Evolutionary conservation across 2,888 invertebrate genomes (phyloP), one percentile per base, ranked within the genome.

Genomic region (Amphimallon solstitiale): DNA sequence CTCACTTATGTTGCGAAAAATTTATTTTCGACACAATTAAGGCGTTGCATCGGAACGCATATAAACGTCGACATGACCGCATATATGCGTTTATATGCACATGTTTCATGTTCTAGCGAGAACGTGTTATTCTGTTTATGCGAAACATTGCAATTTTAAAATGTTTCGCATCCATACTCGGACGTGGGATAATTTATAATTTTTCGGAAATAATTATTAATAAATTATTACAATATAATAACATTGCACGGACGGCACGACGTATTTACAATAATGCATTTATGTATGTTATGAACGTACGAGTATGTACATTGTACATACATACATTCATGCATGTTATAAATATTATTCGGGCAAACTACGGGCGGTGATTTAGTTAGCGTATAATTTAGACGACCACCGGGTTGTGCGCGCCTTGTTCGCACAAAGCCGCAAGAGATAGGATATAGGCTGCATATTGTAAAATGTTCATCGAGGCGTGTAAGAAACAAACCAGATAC

Each of bases 401-500:
- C 29, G 29, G 29, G 29, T 5, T 52, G 45, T 54, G n/a, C n/a
- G n/a, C n/a, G n/a, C n/a, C 38, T 62, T 21, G 49, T 34, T 45
- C 37, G 14, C 21, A 12, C 43, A 19, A 23, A 37, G 5, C 38
- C 37, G 19, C 45, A 15, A 40, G 14, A 12, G 23, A 23, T n/a
- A n/a, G 17, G 12, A 49, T n/a, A 17, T 14, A 10, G 45, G 54
- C 54, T 62, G 66, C 66, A 66, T 62, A 66, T 66, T 66, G 49
- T 68, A 70, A 68, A 71, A 71, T 70, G 73, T 73, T 70, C 54
- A 21, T 56, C 49, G 65, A 72, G 70, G 65, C 69, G 75, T 66
- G 71, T 72, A 75, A 71, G 77, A 79, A 76, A 77, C 74, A 77
- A 80, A 79, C 79, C 80, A 79, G 79, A 79, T 72, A 68, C 70